phyloP scores from a whole-genome alignment of 1,140 invertebrate species.

The Drosophila nannoptera region DNA sequence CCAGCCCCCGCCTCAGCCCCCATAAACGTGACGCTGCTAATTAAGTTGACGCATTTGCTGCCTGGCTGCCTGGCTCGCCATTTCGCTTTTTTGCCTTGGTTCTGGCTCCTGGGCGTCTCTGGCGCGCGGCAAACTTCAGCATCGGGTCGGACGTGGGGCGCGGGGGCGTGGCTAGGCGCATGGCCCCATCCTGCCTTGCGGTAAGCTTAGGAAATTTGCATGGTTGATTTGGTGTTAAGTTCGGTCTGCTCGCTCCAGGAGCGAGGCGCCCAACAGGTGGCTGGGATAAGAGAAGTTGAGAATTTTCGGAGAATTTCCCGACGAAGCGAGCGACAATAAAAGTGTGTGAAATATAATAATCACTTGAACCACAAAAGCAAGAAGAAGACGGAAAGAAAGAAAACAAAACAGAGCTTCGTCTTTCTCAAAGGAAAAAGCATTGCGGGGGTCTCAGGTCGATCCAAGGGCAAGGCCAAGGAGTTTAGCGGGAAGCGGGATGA shows the following conservation, averaged over 20 bases:
- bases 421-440: too few relatives aligned
- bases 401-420: too few relatives aligned
- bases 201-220: conserved; percentile 72
- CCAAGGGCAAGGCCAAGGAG: too few relatives aligned
- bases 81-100: conserved; percentile 37
- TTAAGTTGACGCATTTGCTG: conserved; percentile 75
- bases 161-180: not conserved
- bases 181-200: conserved; percentile 37
- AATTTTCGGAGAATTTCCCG: too few relatives aligned
- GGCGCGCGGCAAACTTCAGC: too few relatives aligned
- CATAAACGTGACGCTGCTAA: conserved; percentile 73
- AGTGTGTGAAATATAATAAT: too few relatives aligned
- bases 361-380: too few relatives aligned
- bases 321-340: too few relatives aligned
- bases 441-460: too few relatives aligned
- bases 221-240: conserved; percentile 65
- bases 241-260: conserved; percentile 8
- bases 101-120: conserved; percentile 15
- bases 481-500: too few relatives aligned
- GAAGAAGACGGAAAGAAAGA: too few relatives aligned
- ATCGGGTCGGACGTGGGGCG: too few relatives aligned
- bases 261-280: conserved; percentile 27
- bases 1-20: not conserved
- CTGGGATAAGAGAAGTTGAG: not conserved
- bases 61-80: conserved; percentile 32